Evolutionary conservation across 2,113 vertebrate species (phyloP).

Genomic region (Pitta sordida): DNA sequence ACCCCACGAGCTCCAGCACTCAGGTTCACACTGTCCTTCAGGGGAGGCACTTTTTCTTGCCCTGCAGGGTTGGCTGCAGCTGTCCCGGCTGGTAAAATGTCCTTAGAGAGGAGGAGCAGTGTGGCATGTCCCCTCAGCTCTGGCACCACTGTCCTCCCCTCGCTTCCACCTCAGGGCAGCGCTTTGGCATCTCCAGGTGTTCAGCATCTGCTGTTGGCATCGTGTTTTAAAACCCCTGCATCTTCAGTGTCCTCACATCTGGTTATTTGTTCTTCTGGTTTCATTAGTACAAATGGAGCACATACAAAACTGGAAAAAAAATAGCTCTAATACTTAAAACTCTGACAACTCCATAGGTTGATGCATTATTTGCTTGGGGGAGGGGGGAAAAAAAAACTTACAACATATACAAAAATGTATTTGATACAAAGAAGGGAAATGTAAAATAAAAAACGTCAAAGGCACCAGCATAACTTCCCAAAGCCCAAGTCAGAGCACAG

Average conservation of each 20-base stretch:
- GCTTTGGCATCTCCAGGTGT: neutral
- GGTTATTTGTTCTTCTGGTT: conserved; percentile 47
- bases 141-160: neutral
- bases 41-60: conserved; percentile 28
- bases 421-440: conserved; percentile 69
- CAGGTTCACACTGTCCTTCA: conserved; percentile 19
- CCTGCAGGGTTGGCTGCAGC: neutral
- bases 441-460: conserved; percentile 40
- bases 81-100: neutral
- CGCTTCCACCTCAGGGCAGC: neutral
- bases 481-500: conserved; percentile 51
- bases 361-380: conserved; percentile 61
- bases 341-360: conserved; percentile 63
- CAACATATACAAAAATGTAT: conserved; percentile 80
- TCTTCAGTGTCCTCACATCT: conserved; percentile 41
- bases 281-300: conserved; percentile 58
- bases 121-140: neutral
- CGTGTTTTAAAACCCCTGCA: neutral
- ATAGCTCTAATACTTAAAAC: conserved; percentile 62
- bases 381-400: conserved; percentile 46
- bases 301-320: conserved; percentile 42
- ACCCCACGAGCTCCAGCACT: neutral
- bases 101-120: neutral
- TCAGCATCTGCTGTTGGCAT: neutral
- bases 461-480: conserved; percentile 59